phyloP scores from a whole-genome alignment of 2,888 invertebrate genomes.

The Ichneumon xanthorius region DNA sequence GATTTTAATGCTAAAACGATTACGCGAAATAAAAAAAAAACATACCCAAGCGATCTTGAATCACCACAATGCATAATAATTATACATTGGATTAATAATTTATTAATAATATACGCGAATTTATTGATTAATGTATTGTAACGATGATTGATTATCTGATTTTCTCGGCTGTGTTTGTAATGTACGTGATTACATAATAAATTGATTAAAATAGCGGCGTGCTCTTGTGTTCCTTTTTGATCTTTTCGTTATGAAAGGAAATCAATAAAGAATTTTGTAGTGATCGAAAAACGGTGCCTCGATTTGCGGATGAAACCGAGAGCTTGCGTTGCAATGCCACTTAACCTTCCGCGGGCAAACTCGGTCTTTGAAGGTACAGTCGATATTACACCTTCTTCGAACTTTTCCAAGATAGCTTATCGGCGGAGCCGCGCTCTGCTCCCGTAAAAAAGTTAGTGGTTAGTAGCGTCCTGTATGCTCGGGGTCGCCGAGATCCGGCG shows the following conservation, averaged over 20 bases:
- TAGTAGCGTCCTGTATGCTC: too few species aligned
- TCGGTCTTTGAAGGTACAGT: too few species aligned
- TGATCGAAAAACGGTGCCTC: background rate
- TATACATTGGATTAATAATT: slow-evolving; percentile 72
- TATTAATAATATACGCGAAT: slow-evolving; percentile 73
- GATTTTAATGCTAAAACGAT: slow-evolving; percentile 52
- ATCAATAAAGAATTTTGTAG: background rate
- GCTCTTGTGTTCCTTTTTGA: background rate
- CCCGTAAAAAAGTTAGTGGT: too few species aligned
- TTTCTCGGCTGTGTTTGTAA: slow-evolving; percentile 81
- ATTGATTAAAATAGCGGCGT: slow-evolving; percentile 73
- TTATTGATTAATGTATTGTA: slow-evolving; percentile 76
- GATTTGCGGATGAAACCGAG: background rate
- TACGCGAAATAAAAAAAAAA: slow-evolving; percentile 8
- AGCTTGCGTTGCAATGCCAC: background rate
- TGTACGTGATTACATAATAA: slow-evolving; percentile 79
- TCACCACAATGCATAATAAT: slow-evolving; percentile 66
- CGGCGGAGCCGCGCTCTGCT: too few species aligned
- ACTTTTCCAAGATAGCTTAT: too few species aligned
- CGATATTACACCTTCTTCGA: too few species aligned
- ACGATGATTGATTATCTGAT: slow-evolving; percentile 79
- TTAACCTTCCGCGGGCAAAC: too few species aligned
- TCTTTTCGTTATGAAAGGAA: background rate
- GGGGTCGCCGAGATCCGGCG: too few species aligned
- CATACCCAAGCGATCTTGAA: slow-evolving; percentile 47